These are phyloP conservation scores for Alosa sapidissima DNA, from an alignment of 2,797 vertebrate genomes.

Conservation along the genomic window DNA sequence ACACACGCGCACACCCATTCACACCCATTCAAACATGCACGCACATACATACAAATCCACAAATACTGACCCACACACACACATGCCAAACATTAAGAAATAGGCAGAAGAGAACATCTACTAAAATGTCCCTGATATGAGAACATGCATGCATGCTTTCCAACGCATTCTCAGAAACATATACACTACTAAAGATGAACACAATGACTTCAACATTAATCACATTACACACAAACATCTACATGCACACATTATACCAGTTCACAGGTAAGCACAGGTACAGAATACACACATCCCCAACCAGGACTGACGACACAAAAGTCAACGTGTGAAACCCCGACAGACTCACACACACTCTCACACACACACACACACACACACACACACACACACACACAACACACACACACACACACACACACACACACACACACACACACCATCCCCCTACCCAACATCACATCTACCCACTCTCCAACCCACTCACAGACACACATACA, in stretches of 20 bases:
- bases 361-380: background rate
- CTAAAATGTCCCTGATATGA: background rate
- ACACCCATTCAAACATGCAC: background rate
- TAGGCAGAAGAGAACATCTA: background rate
- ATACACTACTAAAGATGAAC: slow-evolving; percentile 35
- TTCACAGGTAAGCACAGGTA: background rate
- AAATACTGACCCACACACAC: background rate
- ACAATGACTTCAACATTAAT: slow-evolving; percentile 29
- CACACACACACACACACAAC: background rate
- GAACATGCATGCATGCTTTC: background rate
- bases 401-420: slow-evolving; percentile 11
- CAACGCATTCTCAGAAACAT: background rate
- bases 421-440: background rate
- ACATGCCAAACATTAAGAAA: background rate
- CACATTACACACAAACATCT: background rate
- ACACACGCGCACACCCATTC: background rate
- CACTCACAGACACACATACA: slow-evolving; percentile 13
- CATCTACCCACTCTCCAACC: background rate
- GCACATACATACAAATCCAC: background rate
- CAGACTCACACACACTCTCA: background rate
- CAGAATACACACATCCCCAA: slow-evolving; percentile 35
- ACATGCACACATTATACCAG: background rate
- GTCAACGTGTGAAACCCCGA: background rate
- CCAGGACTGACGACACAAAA: slow-evolving; percentile 28
- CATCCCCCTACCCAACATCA: background rate